phyloP scores from a whole-genome alignment of 2,888 invertebrate genomes.

The Leucania comma region DNA sequence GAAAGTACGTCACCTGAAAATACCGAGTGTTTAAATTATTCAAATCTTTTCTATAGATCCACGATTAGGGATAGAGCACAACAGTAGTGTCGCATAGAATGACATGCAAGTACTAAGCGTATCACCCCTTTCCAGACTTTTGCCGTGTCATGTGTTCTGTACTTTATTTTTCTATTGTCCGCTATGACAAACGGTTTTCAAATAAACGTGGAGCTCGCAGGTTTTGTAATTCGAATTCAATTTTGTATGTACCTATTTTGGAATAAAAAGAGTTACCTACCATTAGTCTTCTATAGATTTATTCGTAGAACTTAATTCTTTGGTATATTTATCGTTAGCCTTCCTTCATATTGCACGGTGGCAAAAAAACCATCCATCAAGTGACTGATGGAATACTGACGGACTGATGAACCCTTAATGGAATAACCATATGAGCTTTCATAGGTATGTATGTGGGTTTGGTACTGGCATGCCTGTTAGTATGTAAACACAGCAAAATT shows the following conservation, averaged over 20 bases:
- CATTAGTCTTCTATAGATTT: too few species aligned
- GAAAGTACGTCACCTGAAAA: not conserved
- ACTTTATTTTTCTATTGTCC: conserved; percentile 51
- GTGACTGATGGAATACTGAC: too few species aligned
- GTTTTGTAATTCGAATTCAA: conserved; percentile 5
- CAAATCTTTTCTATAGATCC: conserved; percentile 18
- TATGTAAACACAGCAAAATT: too few species aligned
- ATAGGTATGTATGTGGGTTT: too few species aligned
- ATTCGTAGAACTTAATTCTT: too few species aligned
- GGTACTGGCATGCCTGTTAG: too few species aligned
- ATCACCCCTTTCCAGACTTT: conserved; percentile 43
- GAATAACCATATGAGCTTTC: too few species aligned
- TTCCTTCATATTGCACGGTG: too few species aligned
- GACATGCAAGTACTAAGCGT: conserved; percentile 46
- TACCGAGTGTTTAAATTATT: conserved; percentile 2
- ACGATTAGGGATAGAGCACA: conserved; percentile 29
- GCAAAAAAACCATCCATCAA: too few species aligned
- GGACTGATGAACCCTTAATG: too few species aligned
- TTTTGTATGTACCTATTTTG: not conserved
- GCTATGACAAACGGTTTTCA: conserved; percentile 47
- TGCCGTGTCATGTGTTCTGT: conserved; percentile 50
- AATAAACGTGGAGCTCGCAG: conserved; percentile 28
- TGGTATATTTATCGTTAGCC: too few species aligned
- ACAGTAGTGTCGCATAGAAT: conserved; percentile 36
- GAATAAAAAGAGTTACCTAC: not conserved